These are phyloP conservation scores for Trichomalopsis sarcophagae DNA, from an alignment of 1,140 invertebrate species.

Conservation along the genomic window DNA sequence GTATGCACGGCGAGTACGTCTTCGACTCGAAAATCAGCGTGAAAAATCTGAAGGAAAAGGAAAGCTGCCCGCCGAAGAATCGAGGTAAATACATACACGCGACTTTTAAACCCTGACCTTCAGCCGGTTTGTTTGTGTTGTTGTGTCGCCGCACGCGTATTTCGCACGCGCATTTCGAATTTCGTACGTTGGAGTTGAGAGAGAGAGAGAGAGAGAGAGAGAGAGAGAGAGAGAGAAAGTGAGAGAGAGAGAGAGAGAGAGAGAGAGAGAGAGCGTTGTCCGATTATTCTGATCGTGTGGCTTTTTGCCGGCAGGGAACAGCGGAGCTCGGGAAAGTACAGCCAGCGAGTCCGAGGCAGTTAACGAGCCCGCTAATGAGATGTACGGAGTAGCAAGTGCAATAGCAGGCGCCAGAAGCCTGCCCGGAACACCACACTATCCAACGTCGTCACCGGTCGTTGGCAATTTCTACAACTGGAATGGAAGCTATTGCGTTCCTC, in stretches of 20 bases:
- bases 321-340: slow-evolving; percentile 59
- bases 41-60: slow-evolving; percentile 67
- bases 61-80: slow-evolving; percentile 59
- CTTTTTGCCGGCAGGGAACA: slow-evolving; percentile 58
- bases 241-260: too few relatives aligned
- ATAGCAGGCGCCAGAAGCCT: slow-evolving; percentile 68
- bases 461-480: slow-evolving; percentile 67
- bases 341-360: slow-evolving; percentile 69
- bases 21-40: slow-evolving; percentile 86
- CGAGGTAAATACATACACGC: slow-evolving; percentile 60
- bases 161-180: slow-evolving; percentile 37
- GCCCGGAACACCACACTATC: slow-evolving; percentile 70
- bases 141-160: slow-evolving; percentile 31
- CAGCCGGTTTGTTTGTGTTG: slow-evolving; percentile 18
- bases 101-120: slow-evolving; percentile 41
- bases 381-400: slow-evolving; percentile 68
- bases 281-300: neutral
- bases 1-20: slow-evolving; percentile 90
- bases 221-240: too few relatives aligned
- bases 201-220: too few relatives aligned
- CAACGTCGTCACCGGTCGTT: slow-evolving; percentile 68
- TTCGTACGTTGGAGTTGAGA: neutral
- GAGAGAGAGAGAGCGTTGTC: neutral
- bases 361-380: slow-evolving; percentile 67
- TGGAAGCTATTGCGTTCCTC: slow-evolving; percentile 64